A percentile compares a stretch with the other conserved stretches of the same genome.
These are phyloP conservation scores for Cylloceria caligata DNA, from an alignment of 2,888 invertebrate genomes.

Conservation along the genomic window DNA sequence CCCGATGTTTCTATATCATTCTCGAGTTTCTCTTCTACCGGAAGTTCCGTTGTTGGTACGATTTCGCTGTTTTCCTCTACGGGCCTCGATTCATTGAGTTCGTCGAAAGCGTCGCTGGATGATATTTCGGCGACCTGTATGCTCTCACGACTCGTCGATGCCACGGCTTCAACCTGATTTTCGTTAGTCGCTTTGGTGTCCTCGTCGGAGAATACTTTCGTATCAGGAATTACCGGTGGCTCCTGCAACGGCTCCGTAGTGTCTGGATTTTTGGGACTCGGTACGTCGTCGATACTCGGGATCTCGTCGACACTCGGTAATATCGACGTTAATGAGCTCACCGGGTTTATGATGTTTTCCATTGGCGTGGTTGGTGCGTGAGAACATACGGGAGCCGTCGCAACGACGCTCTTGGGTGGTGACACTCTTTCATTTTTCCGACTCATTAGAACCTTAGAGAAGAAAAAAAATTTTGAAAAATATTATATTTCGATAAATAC, in stretches of 20 bases:
- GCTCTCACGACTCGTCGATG: constrained; percentile 67
- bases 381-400: constrained; percentile 40
- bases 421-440: constrained; percentile 76
- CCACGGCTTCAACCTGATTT: not conserved
- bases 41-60: not conserved
- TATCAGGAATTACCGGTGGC: constrained; percentile 18
- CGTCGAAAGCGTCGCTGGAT: constrained; percentile 76
- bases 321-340: not conserved
- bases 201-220: constrained; percentile 3
- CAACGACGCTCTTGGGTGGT: constrained; percentile 64
- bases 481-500: not conserved
- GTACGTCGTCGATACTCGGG: constrained; percentile 18
- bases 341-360: constrained; percentile 38
- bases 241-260: constrained; percentile 41
- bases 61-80: constrained; percentile 23
- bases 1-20: not conserved
- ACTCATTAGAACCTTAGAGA: constrained; percentile 76
- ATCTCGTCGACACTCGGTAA: constrained; percentile 22
- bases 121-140: constrained; percentile 81
- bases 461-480: constrained; percentile 16
- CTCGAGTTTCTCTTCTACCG: not conserved
- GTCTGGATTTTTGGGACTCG: constrained; percentile 53
- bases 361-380: constrained; percentile 34
- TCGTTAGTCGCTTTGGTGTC: not conserved
- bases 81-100: constrained; percentile 20